Percentiles rank a stretch among this genome's conserved stretches.
phyloP scores from a whole-genome alignment of 2,113 vertebrate species.

The Noctilio leporinus region DNA sequence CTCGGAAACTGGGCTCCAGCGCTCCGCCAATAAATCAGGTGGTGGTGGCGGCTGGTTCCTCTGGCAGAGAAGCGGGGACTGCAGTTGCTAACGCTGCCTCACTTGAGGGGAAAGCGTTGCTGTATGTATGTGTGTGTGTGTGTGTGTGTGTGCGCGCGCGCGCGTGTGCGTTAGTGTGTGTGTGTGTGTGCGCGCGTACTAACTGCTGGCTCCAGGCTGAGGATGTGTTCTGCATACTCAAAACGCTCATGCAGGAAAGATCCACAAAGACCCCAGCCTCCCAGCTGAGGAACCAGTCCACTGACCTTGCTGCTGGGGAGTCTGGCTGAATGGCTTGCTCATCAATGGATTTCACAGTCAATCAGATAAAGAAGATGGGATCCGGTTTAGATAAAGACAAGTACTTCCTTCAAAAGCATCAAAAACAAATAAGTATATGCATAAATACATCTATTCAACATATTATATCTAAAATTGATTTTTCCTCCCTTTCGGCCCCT shows the following conservation, averaged over 20 bases:
- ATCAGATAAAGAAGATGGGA: conserved; percentile 36
- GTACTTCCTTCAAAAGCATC: background rate
- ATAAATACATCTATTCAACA: background rate
- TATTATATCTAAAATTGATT: conserved; percentile 10
- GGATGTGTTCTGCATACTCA: conserved; percentile 78
- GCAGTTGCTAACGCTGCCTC: conserved; percentile 75
- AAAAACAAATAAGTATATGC: background rate
- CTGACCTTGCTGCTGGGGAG: conserved; percentile 74
- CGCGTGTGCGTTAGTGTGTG: conserved; percentile 23
- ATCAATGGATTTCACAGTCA: conserved; percentile 68
- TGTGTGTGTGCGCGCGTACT: conserved; percentile 11
- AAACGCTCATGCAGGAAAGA: conserved; percentile 66
- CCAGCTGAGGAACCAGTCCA: conserved; percentile 65
- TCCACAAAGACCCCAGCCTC: conserved; percentile 65
- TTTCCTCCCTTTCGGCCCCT: background rate
- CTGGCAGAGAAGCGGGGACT: conserved; percentile 67
- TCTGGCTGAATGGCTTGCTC: conserved; percentile 44
- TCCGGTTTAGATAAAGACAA: background rate
- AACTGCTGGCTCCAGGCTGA: conserved; percentile 76
- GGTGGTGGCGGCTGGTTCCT: conserved; percentile 44
- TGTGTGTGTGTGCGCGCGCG: background rate
- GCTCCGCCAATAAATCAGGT: conserved; percentile 63
- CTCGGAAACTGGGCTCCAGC: conserved; percentile 69
- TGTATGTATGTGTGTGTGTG: background rate
- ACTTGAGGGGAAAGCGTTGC: conserved; percentile 70